These are phyloP conservation scores for Thymallus thymallus DNA, from an alignment of 2,113 vertebrate species.

Conservation along the genomic window DNA sequence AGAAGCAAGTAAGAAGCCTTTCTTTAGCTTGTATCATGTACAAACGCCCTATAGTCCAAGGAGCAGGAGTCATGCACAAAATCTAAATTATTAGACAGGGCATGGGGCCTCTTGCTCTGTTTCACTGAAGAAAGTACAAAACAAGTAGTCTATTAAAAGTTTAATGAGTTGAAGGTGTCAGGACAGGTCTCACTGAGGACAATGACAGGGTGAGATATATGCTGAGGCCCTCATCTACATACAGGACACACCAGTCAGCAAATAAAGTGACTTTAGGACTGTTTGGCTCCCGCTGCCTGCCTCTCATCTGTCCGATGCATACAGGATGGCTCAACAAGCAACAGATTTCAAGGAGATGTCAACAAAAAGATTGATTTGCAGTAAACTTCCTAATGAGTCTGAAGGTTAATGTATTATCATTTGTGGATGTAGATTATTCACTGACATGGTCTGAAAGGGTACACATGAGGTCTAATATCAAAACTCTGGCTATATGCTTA, in stretches of 20 bases:
- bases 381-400: not conserved
- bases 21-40: not conserved
- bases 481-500: not conserved
- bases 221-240: not conserved
- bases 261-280: not conserved
- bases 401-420: not conserved
- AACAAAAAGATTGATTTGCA: not conserved
- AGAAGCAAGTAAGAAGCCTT: slow-evolving; percentile 56
- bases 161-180: not conserved
- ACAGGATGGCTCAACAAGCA: not conserved
- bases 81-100: no score
- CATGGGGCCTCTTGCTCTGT: not conserved
- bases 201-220: not conserved
- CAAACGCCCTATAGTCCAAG: not conserved
- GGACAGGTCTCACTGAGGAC: not conserved
- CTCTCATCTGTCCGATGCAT: not conserved
- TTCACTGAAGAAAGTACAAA: not conserved
- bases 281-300: not conserved
- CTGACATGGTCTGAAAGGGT: not conserved
- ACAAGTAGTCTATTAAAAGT: not conserved
- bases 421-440: not conserved
- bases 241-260: not conserved
- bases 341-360: not conserved
- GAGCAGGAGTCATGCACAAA: not conserved
- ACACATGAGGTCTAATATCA: not conserved